These are phyloP conservation scores for Parnassius glacialis DNA, from an alignment of 2,888 invertebrate genomes.

Conservation along the genomic window DNA sequence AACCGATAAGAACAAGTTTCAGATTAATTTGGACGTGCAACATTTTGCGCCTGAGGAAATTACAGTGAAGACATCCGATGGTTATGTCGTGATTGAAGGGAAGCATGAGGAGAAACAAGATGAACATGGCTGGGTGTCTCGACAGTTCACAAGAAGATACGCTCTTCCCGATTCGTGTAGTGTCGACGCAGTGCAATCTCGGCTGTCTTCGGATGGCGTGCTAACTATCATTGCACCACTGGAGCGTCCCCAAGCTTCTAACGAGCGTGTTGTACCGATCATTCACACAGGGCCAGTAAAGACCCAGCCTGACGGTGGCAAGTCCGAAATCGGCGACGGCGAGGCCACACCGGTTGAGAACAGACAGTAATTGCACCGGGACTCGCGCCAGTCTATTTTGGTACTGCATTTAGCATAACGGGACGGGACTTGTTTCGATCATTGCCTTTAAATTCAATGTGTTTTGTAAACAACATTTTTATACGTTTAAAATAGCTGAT, in stretches of 20 bases:
- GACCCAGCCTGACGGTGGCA: slow-evolving; percentile 31
- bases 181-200: slow-evolving; percentile 84
- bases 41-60: slow-evolving; percentile 88
- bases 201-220: slow-evolving; percentile 87
- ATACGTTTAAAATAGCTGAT: not conserved
- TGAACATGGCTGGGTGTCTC: slow-evolving; percentile 85
- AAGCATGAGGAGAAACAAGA: slow-evolving; percentile 88
- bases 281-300: slow-evolving; percentile 74
- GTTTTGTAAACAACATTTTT: not conserved
- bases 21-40: slow-evolving; percentile 86
- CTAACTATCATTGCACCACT: slow-evolving; percentile 84
- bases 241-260: slow-evolving; percentile 48
- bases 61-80: slow-evolving; percentile 85
- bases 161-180: slow-evolving; percentile 85
- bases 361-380: slow-evolving; percentile 30
- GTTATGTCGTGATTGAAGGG: slow-evolving; percentile 85
- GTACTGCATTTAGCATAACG: not conserved
- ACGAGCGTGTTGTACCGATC: slow-evolving; percentile 74
- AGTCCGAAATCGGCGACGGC: slow-evolving; percentile 11
- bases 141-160: slow-evolving; percentile 87
- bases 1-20: slow-evolving; percentile 81
- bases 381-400: slow-evolving; percentile 9
- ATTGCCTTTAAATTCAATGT: not conserved
- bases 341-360: slow-evolving; percentile 33
- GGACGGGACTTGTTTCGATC: not conserved